A percentile compares a stretch with the other conserved stretches of the same genome.
phyloP scores from a whole-genome alignment of 2,113 vertebrate genomes.

The Gambusia affinis region DNA sequence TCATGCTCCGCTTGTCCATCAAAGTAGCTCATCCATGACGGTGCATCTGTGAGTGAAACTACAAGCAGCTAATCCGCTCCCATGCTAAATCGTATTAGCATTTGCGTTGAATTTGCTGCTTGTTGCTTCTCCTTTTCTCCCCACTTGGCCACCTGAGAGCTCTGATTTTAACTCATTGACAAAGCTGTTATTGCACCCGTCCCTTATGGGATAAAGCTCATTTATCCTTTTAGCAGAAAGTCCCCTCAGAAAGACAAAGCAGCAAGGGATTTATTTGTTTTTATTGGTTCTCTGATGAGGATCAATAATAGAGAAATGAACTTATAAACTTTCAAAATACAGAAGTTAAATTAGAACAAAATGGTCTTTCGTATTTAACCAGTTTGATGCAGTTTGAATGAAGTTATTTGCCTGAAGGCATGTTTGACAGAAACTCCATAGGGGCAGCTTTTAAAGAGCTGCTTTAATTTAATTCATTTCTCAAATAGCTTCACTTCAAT shows the following conservation, averaged over 20 bases:
- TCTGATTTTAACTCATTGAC: background rate
- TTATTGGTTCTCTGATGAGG: constrained; percentile 3
- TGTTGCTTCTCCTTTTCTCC: background rate
- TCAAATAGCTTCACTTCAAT: background rate
- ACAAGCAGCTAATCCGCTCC: constrained; percentile 17
- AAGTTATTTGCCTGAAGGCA: background rate
- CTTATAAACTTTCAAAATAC: background rate
- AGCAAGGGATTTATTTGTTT: background rate
- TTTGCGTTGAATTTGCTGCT: constrained; percentile 20
- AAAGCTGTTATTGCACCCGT: background rate
- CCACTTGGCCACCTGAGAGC: constrained; percentile 10
- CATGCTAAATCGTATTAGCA: constrained; percentile 25
- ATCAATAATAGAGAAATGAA: background rate
- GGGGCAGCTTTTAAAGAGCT: background rate
- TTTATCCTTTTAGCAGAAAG: background rate
- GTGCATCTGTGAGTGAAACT: constrained; percentile 27
- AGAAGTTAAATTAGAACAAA: background rate
- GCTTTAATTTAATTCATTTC: background rate
- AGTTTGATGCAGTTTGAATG: constrained; percentile 1
- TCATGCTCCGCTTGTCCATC: constrained; percentile 31
- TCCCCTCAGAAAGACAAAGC: background rate
- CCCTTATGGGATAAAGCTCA: background rate
- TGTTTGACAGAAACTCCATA: constrained; percentile 2
- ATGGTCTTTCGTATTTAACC: background rate
- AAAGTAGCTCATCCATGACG: constrained; percentile 48